These are phyloP conservation scores for Seriola dumerili DNA, from an alignment of 2,113 vertebrate species.

Conservation along the genomic window DNA sequence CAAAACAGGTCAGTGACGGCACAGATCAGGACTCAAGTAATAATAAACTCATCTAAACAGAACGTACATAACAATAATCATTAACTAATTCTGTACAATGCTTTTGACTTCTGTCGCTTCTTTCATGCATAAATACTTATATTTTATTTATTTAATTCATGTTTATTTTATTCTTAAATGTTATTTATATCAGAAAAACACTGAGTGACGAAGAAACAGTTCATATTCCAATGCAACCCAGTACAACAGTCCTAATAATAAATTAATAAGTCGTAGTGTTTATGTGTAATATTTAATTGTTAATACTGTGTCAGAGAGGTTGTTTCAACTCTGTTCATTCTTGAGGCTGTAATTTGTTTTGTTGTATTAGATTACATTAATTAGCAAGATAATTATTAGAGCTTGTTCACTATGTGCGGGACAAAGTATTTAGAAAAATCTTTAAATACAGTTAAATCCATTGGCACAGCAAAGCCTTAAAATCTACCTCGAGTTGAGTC, in stretches of 20 bases:
- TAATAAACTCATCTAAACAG: not conserved
- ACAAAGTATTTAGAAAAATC: no score
- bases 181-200: no score
- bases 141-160: not conserved
- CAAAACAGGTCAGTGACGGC: constrained; percentile 78
- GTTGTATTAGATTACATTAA: no score
- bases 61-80: not conserved
- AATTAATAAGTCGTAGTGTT: not conserved
- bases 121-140: not conserved
- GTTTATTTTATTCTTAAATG: no score
- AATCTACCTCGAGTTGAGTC: no score
- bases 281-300: not conserved
- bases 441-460: no score
- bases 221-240: not conserved
- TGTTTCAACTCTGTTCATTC: no score
- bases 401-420: no score
- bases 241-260: not conserved
- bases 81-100: not conserved
- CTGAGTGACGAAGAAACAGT: no score
- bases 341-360: no score
- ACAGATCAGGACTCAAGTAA: not conserved
- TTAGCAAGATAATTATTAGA: no score
- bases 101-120: not conserved
- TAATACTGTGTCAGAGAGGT: not conserved
- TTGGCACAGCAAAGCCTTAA: no score